Evolutionary conservation across 1,140 invertebrate genomes (phyloP), one percentile per base, ranked within the genome.

Genomic region (Diachasmimorpha longicaudata): DNA sequence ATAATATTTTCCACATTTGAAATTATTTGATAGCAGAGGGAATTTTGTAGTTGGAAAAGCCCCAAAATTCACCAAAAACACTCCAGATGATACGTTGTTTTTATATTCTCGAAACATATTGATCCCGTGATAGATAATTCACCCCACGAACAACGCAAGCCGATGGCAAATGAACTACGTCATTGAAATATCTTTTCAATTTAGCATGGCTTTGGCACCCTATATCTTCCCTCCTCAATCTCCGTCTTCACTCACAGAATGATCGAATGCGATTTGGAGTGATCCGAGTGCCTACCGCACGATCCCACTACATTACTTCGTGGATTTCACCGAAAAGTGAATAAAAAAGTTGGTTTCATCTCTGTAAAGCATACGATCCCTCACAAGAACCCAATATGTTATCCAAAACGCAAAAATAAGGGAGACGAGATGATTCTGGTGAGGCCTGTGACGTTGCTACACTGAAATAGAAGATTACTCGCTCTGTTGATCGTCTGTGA

Each of bases 101-200:
- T 31, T 31, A 31, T 6, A 31, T 31, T 31, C 31, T 31, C 31
- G 23, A 52, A 52, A 52, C 48, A 9, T 63, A 13, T 25, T 13
- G 5, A n/a, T n/a, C n/a, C n/a, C n/a, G n/a, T n/a, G n/a, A 63
- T 14, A 63, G 25, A 25, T 25, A 9, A 23, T 14, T 63, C 16
- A 25, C 58, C n/a, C 19, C 39, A 8, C 36, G 55, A 66, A 13
- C 31, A 9, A 23, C 23, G 23, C 25, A 31, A 63, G 23, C 23
- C 58, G 6, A 63, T 9, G 13, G 14, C 48, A 52, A 52, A 63
- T 63, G 58, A 63, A 63, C 58, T 63, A 13, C 19, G 13, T 31
- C 13, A n/a, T 21, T 23, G 66, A 52, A 25, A 39, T 75, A 44
- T 31, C 42, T 19, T 70, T 75, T 75, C 74, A 75, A 75, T 75